Evolutionary conservation across 2,797 vertebrate species (phyloP).

Genomic region (Argyrosomus regius): DNA sequence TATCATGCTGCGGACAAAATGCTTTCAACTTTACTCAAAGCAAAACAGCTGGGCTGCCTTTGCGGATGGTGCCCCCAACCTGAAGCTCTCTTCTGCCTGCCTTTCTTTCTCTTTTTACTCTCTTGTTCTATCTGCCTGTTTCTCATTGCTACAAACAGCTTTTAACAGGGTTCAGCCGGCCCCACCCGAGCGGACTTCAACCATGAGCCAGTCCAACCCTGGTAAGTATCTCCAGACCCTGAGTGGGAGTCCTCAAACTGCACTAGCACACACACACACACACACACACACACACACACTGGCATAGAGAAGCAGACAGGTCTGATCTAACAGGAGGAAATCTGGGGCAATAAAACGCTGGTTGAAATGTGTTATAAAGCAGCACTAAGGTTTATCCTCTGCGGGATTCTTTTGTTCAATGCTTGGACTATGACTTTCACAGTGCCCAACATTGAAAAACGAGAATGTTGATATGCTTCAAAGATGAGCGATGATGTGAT

Average conservation of each 20-base stretch:
- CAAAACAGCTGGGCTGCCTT: conserved; percentile 73
- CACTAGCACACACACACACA: conserved; percentile 19
- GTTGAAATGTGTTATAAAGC: conserved; percentile 58
- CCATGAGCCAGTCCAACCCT: conserved; percentile 80
- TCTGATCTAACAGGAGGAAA: conserved; percentile 54
- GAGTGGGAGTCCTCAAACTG: conserved; percentile 24
- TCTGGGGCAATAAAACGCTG: conserved; percentile 32
- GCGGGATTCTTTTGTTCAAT: conserved; percentile 38
- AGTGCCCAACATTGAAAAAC: neutral
- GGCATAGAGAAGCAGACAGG: conserved; percentile 9
- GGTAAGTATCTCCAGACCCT: conserved; percentile 81
- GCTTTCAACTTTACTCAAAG: conserved; percentile 49
- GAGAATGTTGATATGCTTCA: conserved; percentile 8
- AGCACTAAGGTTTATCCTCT: conserved; percentile 62
- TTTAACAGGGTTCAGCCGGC: conserved; percentile 85
- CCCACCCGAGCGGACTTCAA: conserved; percentile 78
- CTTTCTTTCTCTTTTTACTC: neutral
- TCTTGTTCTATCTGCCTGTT: conserved; percentile 64
- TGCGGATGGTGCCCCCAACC: conserved; percentile 60
- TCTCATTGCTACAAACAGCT: conserved; percentile 78
- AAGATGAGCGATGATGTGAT: conserved; percentile 29
- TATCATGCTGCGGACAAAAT: conserved; percentile 64
- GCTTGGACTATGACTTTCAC: conserved; percentile 22
- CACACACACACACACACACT: conserved; percentile 11
- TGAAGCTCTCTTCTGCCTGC: conserved; percentile 46